These are phyloP conservation scores for Parthenolecanium corni DNA, from an alignment of 2,888 invertebrate genomes.

Conservation along the genomic window DNA sequence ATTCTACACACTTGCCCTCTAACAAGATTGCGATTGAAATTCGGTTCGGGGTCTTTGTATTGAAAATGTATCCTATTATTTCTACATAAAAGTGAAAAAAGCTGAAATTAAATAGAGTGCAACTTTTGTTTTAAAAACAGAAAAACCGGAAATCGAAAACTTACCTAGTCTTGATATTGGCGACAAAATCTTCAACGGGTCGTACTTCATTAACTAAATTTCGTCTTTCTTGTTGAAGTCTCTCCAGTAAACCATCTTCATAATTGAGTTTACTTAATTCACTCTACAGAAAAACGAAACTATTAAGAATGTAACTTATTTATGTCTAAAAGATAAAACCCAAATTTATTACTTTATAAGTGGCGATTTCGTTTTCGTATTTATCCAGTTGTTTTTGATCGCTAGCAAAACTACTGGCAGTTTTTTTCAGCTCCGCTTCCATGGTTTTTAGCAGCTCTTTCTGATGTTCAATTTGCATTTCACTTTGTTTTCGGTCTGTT, in stretches of 20 bases:
- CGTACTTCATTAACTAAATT: conserved; percentile 47
- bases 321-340: conserved; percentile 9
- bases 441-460: conserved; percentile 52
- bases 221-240: conserved; percentile 31
- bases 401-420: conserved; percentile 53
- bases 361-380: conserved; percentile 47
- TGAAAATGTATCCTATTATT: conserved; percentile 46
- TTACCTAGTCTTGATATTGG: conserved; percentile 44
- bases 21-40: conserved; percentile 56
- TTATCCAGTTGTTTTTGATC: conserved; percentile 50
- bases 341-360: conserved; percentile 42
- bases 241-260: conserved; percentile 33
- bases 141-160: neutral
- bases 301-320: conserved; percentile 11
- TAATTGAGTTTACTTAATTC: conserved; percentile 43
- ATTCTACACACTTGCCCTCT: conserved; percentile 70
- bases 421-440: conserved; percentile 53
- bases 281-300: conserved; percentile 39
- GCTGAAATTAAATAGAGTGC: no score
- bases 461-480: conserved; percentile 59
- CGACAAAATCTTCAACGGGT: conserved; percentile 45
- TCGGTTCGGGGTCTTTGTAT: conserved; percentile 64
- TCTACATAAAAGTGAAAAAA: neutral
- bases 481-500: conserved; percentile 64
- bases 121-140: neutral